Percentiles rank a stretch among this genome's conserved stretches.
phyloP scores from a whole-genome alignment of 2,888 invertebrate genomes.

The Microplitis deprimator region DNA sequence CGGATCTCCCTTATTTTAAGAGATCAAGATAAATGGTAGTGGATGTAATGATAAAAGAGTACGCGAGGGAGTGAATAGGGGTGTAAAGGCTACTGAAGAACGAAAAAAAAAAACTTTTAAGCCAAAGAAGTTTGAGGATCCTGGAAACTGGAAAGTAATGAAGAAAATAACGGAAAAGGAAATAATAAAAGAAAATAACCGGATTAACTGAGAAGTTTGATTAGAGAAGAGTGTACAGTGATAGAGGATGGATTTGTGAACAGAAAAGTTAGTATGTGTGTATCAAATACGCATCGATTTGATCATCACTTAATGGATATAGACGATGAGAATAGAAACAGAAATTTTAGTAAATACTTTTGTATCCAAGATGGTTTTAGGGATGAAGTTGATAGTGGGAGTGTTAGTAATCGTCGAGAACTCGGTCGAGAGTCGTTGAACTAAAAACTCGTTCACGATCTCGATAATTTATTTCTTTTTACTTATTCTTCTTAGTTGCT shows the following conservation, averaged over 20 bases:
- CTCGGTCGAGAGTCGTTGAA: slow-evolving; percentile 43
- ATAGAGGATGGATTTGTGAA: background rate
- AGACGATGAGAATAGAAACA: slow-evolving; percentile 26
- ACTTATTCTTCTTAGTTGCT: background rate
- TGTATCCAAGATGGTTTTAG: slow-evolving; percentile 30
- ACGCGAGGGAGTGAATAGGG: slow-evolving; percentile 10
- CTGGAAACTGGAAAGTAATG: slow-evolving; percentile 29
- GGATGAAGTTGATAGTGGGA: background rate
- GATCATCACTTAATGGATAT: slow-evolving; percentile 15
- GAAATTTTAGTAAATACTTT: slow-evolving; percentile 32
- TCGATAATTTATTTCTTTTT: slow-evolving; percentile 44
- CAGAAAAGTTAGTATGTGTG: slow-evolving; percentile 5
- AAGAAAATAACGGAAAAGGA: slow-evolving; percentile 33
- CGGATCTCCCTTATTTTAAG: slow-evolving; percentile 22
- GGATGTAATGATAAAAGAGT: slow-evolving; percentile 12
- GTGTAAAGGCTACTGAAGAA: slow-evolving; percentile 27
- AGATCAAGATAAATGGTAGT: slow-evolving; percentile 48
- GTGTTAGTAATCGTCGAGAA: slow-evolving; percentile 12
- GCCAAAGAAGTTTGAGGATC: slow-evolving; percentile 18
- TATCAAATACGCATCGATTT: slow-evolving; percentile 13
- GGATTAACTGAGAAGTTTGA: slow-evolving; percentile 48
- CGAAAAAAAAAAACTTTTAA: background rate
- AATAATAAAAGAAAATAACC: slow-evolving; percentile 29
- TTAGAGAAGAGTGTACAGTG: slow-evolving; percentile 23
- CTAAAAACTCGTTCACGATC: slow-evolving; percentile 45